Conservation (phyloP, 2,888 invertebrate genomes). For the Ormyrus nitidulus region DNA sequence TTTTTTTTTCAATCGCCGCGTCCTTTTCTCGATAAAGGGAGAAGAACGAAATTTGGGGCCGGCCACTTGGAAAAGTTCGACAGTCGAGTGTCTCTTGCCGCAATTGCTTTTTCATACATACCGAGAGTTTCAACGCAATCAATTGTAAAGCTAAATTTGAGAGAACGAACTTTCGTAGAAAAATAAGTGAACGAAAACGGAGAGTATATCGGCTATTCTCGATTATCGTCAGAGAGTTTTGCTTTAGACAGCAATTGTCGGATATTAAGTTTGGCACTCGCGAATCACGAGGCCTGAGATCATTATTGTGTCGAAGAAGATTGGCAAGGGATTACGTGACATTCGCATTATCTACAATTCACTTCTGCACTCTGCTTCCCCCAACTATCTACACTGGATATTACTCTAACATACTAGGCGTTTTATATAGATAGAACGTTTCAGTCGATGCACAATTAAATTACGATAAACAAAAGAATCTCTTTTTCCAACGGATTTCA, state of each 20-base stretch:
- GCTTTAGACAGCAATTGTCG: conserved; percentile 18
- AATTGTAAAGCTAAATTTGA: too few relatives aligned
- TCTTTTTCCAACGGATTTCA: conserved; percentile 4
- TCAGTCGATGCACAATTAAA: conserved; percentile 46
- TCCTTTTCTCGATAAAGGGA: neutral
- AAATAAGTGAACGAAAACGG: neutral
- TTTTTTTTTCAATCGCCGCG: neutral
- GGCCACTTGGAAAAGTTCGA: conserved; percentile 31
- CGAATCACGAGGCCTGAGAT: conserved; percentile 34
- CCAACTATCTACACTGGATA: conserved; percentile 18
- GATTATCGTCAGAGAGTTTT: neutral
- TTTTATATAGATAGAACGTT: conserved; percentile 3
- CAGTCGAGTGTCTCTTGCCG: conserved; percentile 16
- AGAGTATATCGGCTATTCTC: neutral
- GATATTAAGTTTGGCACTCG: conserved; percentile 32
- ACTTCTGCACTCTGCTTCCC: neutral
- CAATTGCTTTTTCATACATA: too few relatives aligned
- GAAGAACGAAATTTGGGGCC: conserved; percentile 30
- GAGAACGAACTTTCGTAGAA: neutral
- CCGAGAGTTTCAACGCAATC: too few relatives aligned
- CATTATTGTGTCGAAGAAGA: conserved; percentile 30
- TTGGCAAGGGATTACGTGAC: conserved; percentile 26
- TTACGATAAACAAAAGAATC: conserved; percentile 44
- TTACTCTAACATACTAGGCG: conserved; percentile 23
- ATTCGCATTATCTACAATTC: conserved; percentile 26